phyloP scores from a whole-genome alignment of 2,797 vertebrate genomes.

The Epinephelus coioides region DNA sequence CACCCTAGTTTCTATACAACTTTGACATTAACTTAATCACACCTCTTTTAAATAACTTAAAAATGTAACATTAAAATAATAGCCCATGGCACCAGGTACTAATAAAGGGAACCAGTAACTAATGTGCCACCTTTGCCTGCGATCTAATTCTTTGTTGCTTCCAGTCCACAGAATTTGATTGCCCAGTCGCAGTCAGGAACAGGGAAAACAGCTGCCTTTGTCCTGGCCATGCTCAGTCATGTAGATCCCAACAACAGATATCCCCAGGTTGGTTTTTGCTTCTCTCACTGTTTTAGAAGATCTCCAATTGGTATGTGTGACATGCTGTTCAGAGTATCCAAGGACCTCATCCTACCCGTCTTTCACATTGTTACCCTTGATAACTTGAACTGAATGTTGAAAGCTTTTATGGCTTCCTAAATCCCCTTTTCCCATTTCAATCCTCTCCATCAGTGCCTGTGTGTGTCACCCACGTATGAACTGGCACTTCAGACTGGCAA shows the following conservation, averaged over 20 bases:
- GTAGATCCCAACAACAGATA: constrained; percentile 92
- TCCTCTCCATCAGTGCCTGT: constrained; percentile 88
- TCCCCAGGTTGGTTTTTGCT: constrained; percentile 90
- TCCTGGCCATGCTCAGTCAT: constrained; percentile 97
- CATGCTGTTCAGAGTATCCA: background rate
- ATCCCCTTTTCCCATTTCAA: background rate
- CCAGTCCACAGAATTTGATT: constrained; percentile 97
- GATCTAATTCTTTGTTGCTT: constrained; percentile 20
- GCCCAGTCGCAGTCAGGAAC: constrained; percentile 99
- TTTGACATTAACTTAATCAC: background rate
- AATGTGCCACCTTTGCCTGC: fast-evolving
- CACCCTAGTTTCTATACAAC: background rate
- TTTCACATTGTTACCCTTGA: background rate
- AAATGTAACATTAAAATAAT: background rate
- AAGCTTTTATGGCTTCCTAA: background rate
- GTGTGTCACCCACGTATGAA: constrained; percentile 97
- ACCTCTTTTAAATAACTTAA: background rate
- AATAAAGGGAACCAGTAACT: background rate
- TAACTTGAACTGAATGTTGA: background rate
- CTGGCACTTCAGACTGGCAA: constrained; percentile 97
- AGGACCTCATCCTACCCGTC: background rate
- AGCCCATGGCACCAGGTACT: background rate
- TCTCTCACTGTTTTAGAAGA: background rate
- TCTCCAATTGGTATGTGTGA: background rate
- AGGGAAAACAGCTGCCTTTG: constrained; percentile 98